A percentile compares a stretch with the other conserved stretches of the same genome.
These are phyloP conservation scores for Macaria liturata DNA, from an alignment of 2,888 invertebrate species.

Conservation along the genomic window DNA sequence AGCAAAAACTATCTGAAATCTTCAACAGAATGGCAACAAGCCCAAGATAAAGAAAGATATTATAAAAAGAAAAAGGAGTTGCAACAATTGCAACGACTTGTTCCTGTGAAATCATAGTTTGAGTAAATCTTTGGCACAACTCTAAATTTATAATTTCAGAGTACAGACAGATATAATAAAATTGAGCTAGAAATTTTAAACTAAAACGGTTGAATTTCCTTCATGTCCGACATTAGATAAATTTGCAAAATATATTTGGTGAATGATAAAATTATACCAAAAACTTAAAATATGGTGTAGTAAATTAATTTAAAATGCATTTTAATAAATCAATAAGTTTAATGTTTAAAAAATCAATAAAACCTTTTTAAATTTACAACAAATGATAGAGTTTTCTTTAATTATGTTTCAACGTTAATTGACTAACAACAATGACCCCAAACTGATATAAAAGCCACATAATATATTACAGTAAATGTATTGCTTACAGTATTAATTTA, in stretches of 20 bases:
- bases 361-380: slow-evolving; percentile 51
- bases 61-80: slow-evolving; percentile 57
- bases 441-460: slow-evolving; percentile 6
- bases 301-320: slow-evolving; percentile 21
- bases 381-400: slow-evolving; percentile 33
- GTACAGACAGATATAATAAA: too few relatives aligned
- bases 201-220: too few relatives aligned
- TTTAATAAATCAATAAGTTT: slow-evolving; percentile 35
- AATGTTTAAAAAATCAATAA: slow-evolving; percentile 45
- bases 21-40: slow-evolving; percentile 49
- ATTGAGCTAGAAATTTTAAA: too few relatives aligned
- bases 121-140: background rate
- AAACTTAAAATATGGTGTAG: too few relatives aligned
- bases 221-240: too few relatives aligned
- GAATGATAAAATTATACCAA: too few relatives aligned
- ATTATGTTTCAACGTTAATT: slow-evolving; percentile 46
- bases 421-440: slow-evolving; percentile 56
- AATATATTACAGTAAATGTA: background rate
- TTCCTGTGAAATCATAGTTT: slow-evolving; percentile 35
- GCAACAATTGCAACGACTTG: slow-evolving; percentile 60
- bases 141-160: too few relatives aligned
- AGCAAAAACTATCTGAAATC: slow-evolving; percentile 48
- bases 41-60: slow-evolving; percentile 56
- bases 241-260: too few relatives aligned
- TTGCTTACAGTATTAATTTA: too few relatives aligned